Evolutionary conservation across 2,888 invertebrate species (phyloP), one percentile per base, ranked within the genome.

Genomic region (Atherix ibis): DNA sequence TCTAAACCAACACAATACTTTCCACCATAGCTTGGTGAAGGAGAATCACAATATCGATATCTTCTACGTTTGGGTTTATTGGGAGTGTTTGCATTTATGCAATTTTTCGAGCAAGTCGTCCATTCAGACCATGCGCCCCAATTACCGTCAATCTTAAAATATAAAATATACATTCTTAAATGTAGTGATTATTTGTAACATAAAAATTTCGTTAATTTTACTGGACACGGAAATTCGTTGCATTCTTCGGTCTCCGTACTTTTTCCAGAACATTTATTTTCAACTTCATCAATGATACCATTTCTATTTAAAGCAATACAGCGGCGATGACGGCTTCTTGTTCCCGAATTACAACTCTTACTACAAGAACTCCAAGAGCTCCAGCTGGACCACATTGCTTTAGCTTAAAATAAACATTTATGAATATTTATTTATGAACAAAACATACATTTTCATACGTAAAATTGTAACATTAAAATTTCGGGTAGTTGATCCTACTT

Each of bases 41-140:
- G 63, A 31, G 48, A 50, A 41, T 60, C 51, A 45, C 66, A 67
- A 27, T 46, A 42, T 9, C 66, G 45, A 34, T 48, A 47, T 24
- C 64, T 49, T 18, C 52, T 46, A 36, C 56, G 50, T 3, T 45
- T 48, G 2, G 62, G 62, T 5, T 49, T 18, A 26, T 19, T n/a
- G 10, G 18, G 5, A 8, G 5, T 5, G 4, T 10, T 25, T 9
- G 19, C 15, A 14, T 13, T 13, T 26, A 15, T 25, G 48, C 67
- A 66, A 3, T 54, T 48, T 18, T 48, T 51, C 3, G 60, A 59
- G 44, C 67, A 67, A 3, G 50, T 28, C 8, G 55, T 53, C 65
- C 65, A 67, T 4, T 44, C 40, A 6, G 52, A 47, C 66, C 66
- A 67, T 1, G 43, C 43, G 26, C 60, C 51, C 67, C 66, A 57